Conservation (phyloP, 2,113 vertebrate genomes). For the Fukomys damarensis region DNA sequence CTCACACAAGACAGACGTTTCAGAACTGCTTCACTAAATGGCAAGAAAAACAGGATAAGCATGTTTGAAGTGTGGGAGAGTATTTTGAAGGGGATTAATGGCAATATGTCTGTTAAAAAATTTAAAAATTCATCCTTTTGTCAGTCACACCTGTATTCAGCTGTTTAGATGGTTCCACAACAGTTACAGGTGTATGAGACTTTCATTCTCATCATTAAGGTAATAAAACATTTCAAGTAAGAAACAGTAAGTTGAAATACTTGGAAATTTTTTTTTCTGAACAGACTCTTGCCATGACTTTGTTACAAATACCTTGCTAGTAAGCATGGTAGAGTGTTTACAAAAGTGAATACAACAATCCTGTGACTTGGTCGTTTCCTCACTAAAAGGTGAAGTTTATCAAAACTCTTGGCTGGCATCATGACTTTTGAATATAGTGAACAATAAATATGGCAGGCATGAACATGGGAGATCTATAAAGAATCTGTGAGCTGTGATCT, state of each 20-base stretch:
- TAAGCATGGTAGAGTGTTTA: neutral
- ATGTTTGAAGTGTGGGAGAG: neutral
- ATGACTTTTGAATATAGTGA: neutral
- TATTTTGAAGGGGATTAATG: neutral
- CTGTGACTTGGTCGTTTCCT: neutral
- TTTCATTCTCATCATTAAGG: neutral
- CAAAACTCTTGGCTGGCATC: neutral
- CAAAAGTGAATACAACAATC: neutral
- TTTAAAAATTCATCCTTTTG: neutral
- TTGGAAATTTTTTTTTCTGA: neutral
- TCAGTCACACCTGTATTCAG: neutral
- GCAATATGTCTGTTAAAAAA: neutral
- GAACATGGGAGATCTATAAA: neutral
- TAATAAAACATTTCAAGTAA: neutral
- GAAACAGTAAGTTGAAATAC: constrained; percentile 10
- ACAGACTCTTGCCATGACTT: neutral
- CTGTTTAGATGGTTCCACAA: neutral
- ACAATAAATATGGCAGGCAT: neutral
- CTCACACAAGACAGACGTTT: neutral
- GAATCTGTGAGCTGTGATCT: neutral
- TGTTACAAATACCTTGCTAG: neutral
- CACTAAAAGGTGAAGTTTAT: neutral
- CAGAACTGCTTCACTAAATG: neutral
- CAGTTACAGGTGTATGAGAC: neutral
- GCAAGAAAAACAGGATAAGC: neutral